These are phyloP conservation scores for Meiosimyza decipiens DNA, from an alignment of 2,888 invertebrate species.

Conservation along the genomic window DNA sequence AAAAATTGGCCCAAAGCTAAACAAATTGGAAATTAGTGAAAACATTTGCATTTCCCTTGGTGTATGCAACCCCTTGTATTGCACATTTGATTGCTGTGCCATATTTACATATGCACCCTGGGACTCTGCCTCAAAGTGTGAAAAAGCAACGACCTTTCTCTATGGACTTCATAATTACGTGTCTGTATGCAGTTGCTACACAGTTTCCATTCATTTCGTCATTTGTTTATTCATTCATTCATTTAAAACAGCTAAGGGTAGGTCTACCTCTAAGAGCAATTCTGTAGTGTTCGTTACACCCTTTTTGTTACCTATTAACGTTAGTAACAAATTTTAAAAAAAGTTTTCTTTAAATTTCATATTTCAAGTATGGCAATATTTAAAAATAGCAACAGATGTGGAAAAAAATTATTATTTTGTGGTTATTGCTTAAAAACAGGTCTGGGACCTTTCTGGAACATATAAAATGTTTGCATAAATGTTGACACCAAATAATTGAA, in stretches of 20 bases:
- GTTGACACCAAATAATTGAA: no score
- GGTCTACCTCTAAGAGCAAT: neutral
- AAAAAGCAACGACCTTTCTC: slow-evolving; percentile 31
- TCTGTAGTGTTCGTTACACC: neutral
- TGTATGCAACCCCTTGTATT: no score
- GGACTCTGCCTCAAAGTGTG: slow-evolving; percentile 11
- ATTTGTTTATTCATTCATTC: neutral
- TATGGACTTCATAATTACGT: slow-evolving; percentile 20
- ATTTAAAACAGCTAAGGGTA: slow-evolving; percentile 19
- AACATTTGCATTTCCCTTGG: no score
- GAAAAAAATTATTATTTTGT: no score
- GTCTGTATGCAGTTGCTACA: neutral
- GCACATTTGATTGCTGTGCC: no score
- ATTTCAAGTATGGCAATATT: neutral
- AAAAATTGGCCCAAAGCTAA: neutral
- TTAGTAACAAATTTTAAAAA: neutral
- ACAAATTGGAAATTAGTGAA: neutral
- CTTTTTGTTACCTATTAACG: neutral
- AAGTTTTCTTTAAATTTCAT: slow-evolving; percentile 2
- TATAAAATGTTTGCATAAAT: no score
- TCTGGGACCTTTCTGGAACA: no score
- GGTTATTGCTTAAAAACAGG: no score
- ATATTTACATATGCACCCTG: neutral
- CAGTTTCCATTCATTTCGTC: neutral
- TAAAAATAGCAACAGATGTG: neutral